Evolutionary conservation across 2,113 vertebrate species (phyloP).

Genomic region (Stegostoma tigrinum): DNA sequence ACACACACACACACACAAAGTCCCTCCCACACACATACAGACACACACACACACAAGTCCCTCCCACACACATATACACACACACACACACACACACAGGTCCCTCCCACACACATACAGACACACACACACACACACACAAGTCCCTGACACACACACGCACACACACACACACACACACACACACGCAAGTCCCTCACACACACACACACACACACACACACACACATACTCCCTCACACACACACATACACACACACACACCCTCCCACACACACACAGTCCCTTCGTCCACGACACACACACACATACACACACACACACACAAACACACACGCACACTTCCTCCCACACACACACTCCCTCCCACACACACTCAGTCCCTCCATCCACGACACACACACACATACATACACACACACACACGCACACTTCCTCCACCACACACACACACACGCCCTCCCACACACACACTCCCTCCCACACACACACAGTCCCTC

Average conservation of each 20-base stretch:
- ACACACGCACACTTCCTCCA: too few species aligned
- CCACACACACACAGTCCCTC: background rate
- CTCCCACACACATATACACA: background rate
- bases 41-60: background rate
- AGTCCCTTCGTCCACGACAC: too few species aligned
- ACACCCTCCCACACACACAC: background rate
- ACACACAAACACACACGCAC: too few species aligned
- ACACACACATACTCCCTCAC: too few species aligned
- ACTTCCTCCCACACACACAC: too few species aligned
- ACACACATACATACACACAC: too few species aligned
- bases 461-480: background rate
- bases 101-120: background rate
- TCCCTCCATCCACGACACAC: too few species aligned
- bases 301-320: background rate
- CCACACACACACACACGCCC: background rate
- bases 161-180: background rate
- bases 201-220: background rate
- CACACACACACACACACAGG: too few species aligned
- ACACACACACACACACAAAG: background rate
- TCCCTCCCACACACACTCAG: too few species aligned
- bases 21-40: background rate
- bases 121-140: background rate
- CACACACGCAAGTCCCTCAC: background rate
- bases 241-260: background rate
- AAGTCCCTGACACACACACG: too few species aligned